phyloP scores from a whole-genome alignment of 2,113 vertebrate species.

The Psilopsiagon aurifrons region DNA sequence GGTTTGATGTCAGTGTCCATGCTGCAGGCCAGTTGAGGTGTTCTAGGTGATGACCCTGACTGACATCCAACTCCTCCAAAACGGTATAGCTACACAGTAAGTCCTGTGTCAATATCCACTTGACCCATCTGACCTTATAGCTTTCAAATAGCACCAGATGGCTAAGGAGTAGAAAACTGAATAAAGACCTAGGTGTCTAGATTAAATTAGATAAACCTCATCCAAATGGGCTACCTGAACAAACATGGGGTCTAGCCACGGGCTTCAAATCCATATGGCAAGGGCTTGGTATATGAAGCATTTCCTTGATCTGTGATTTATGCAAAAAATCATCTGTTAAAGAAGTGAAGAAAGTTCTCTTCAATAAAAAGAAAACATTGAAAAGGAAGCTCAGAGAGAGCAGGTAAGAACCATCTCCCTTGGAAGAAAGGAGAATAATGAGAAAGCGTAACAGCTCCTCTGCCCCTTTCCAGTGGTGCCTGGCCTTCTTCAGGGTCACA shows the following conservation, averaged over 20 bases:
- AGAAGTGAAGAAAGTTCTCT: background rate
- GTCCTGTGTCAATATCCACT: background rate
- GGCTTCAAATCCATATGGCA: background rate
- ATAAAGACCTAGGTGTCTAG: background rate
- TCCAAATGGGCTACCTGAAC: background rate
- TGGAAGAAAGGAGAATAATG: background rate
- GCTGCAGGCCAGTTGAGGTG: background rate
- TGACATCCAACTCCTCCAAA: background rate
- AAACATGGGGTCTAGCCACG: background rate
- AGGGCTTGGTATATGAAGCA: background rate
- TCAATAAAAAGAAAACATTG: background rate
- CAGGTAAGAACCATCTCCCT: background rate
- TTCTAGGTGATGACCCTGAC: background rate
- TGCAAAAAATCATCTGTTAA: background rate
- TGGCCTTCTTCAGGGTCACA: background rate
- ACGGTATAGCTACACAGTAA: background rate
- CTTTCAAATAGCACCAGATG: background rate
- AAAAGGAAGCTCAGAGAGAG: background rate
- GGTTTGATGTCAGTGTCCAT: background rate
- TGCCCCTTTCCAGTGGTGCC: background rate
- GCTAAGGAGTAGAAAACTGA: background rate
- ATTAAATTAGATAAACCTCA: background rate
- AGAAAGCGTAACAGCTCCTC: background rate
- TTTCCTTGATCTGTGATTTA: background rate
- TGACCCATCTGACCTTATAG: background rate